Evolutionary conservation across 2,113 vertebrate species (phyloP).

Genomic region (Chlorodrepanis virens): DNA sequence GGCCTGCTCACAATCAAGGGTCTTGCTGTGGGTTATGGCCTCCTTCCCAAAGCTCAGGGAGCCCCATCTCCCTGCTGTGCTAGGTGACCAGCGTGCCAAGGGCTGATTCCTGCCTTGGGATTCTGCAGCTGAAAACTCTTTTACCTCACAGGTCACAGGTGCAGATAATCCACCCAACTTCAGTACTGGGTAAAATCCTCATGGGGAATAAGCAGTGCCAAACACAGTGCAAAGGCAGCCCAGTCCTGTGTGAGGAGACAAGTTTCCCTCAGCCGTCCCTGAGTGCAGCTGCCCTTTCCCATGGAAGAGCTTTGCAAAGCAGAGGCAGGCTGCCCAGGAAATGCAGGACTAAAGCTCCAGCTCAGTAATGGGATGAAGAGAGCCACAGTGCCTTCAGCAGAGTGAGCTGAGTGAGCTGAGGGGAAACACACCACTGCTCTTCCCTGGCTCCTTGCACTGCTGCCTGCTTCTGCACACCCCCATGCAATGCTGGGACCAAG

Average conservation of each 20-base stretch:
- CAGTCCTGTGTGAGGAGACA: neutral
- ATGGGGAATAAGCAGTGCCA: neutral
- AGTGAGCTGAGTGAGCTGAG: accelerated
- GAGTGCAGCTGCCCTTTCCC: neutral
- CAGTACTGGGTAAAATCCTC: neutral
- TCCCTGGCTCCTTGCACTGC: neutral
- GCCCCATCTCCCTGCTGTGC: neutral
- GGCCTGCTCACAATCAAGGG: neutral
- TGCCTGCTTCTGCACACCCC: neutral
- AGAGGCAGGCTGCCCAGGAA: neutral
- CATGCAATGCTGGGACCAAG: accelerated
- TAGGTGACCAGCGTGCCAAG: neutral
- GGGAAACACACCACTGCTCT: accelerated
- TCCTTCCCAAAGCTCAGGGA: neutral
- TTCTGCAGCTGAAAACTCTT: neutral
- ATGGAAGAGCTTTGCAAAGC: neutral
- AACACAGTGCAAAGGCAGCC: neutral
- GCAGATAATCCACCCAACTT: neutral
- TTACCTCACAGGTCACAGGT: neutral
- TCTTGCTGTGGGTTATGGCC: neutral
- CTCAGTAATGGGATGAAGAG: neutral
- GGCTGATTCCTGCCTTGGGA: neutral
- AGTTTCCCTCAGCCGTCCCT: neutral
- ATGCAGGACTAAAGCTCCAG: neutral
- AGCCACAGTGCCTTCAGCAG: neutral